These are phyloP conservation scores for Proisotoma minuta DNA, from an alignment of 2,888 invertebrate genomes.

Conservation along the genomic window DNA sequence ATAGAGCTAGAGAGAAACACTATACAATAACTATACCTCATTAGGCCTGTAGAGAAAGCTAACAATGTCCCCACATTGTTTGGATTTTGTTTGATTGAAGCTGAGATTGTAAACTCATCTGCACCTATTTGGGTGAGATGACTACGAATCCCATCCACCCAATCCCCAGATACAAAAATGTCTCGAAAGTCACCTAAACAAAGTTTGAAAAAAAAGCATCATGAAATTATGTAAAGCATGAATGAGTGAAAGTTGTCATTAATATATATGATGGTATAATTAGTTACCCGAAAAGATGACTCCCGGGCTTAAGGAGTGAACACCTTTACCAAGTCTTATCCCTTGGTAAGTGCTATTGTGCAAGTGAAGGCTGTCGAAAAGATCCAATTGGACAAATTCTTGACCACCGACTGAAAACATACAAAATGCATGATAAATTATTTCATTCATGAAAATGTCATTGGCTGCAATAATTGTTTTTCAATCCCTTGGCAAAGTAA, in stretches of 20 bases:
- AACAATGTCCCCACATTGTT: constrained; percentile 77
- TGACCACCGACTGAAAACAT: constrained; percentile 45
- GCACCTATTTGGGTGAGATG: constrained; percentile 43
- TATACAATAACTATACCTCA: constrained; percentile 56
- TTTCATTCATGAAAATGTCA: neutral
- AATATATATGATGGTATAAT: neutral
- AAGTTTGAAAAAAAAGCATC: neutral
- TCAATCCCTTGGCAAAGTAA: neutral
- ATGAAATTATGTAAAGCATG: neutral
- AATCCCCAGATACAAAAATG: constrained; percentile 47
- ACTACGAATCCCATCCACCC: constrained; percentile 47
- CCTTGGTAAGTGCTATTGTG: constrained; percentile 70
- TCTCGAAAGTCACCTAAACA: constrained; percentile 46
- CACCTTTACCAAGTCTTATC: constrained; percentile 63
- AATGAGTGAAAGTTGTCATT: neutral
- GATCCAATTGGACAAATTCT: constrained; percentile 59
- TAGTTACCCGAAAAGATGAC: constrained; percentile 66
- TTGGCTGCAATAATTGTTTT: neutral
- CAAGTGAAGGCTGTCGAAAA: constrained; percentile 72
- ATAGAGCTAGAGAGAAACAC: neutral
- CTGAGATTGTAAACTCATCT: constrained; percentile 64
- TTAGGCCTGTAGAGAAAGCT: constrained; percentile 74
- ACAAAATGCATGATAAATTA: too few relatives aligned
- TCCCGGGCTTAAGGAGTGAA: constrained; percentile 66
- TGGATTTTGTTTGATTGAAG: constrained; percentile 70